Conservation (phyloP, 2,113 vertebrate species). For the Geothlypis trichas region DNA sequence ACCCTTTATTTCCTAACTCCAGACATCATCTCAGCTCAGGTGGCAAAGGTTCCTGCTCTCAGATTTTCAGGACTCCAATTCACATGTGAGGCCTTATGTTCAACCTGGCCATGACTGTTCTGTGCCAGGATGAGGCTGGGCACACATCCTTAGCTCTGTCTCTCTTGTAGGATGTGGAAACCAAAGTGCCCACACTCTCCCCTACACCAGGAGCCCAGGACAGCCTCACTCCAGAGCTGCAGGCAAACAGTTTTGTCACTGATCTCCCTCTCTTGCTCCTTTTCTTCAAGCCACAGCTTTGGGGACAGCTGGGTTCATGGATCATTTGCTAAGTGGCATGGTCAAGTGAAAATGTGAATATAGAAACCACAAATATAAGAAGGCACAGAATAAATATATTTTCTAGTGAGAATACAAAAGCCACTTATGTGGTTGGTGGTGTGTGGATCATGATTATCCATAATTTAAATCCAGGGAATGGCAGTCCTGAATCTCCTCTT, state of each 20-base stretch:
- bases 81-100: background rate
- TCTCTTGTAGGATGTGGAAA: background rate
- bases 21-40: background rate
- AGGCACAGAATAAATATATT: background rate
- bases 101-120: background rate
- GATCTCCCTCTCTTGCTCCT: background rate
- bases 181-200: background rate
- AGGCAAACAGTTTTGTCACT: background rate
- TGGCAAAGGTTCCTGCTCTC: background rate
- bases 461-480: background rate
- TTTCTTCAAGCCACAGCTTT: background rate
- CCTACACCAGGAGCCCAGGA: background rate
- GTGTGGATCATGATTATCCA: background rate
- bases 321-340: background rate
- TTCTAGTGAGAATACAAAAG: background rate
- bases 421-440: background rate
- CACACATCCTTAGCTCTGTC: accelerated
- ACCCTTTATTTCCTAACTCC: background rate
- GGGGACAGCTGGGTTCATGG: background rate
- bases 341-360: background rate
- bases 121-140: background rate
- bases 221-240: background rate
- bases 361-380: background rate
- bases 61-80: background rate
- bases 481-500: background rate